These are phyloP conservation scores for Tragelaphus imberbis DNA, from an alignment of 2,113 vertebrate genomes.

Conservation along the genomic window DNA sequence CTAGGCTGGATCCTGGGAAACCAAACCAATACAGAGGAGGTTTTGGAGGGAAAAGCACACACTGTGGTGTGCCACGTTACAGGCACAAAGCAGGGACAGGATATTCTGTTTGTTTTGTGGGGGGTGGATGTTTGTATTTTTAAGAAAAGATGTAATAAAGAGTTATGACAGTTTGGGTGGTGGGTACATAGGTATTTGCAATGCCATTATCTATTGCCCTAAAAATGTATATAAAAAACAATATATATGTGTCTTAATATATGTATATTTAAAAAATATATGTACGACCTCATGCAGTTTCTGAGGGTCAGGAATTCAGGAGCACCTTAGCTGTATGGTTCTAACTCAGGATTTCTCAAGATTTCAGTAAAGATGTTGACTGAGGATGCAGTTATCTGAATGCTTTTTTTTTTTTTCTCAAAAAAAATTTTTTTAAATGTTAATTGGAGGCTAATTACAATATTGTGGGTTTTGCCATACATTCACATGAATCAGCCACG, in stretches of 20 bases:
- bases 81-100: background rate
- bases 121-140: background rate
- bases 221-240: background rate
- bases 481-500: background rate
- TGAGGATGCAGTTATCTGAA: background rate
- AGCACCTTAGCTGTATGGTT: background rate
- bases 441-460: background rate
- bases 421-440: background rate
- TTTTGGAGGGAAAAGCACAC: background rate
- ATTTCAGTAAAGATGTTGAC: background rate
- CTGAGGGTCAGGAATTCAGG: background rate
- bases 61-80: background rate
- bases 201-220: background rate
- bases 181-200: background rate
- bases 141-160: background rate
- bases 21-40: background rate
- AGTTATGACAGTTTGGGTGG: background rate
- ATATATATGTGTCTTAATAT: background rate
- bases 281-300: background rate
- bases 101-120: background rate
- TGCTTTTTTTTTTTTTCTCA: background rate
- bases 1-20: background rate
- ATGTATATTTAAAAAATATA: background rate
- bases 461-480: background rate
- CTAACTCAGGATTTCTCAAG: background rate